These are phyloP conservation scores for Calidris pygmaea DNA, from an alignment of 2,113 vertebrate genomes.

Conservation along the genomic window DNA sequence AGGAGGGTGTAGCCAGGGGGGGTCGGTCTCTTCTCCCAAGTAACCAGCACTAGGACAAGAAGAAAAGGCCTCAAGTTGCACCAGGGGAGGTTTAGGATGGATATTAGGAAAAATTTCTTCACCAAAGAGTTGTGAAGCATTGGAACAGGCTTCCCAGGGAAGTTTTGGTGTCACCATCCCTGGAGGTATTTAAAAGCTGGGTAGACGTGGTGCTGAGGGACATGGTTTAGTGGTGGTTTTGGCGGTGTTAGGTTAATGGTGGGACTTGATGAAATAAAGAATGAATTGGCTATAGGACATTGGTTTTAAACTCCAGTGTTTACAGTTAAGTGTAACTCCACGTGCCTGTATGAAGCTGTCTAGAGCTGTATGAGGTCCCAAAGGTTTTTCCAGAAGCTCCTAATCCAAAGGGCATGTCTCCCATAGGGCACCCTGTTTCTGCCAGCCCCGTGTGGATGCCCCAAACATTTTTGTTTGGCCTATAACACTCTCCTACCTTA, in stretches of 20 bases:
- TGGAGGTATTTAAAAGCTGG: no score
- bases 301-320: neutral
- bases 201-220: no score
- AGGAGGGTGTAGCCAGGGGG: neutral
- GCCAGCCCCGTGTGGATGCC: neutral
- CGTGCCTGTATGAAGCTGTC: neutral
- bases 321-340: neutral
- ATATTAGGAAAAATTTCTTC: neutral
- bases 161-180: no score
- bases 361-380: neutral
- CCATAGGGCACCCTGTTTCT: neutral
- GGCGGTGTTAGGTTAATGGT: no score
- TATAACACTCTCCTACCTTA: fast-evolving
- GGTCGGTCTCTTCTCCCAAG: neutral
- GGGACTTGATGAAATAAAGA: neutral
- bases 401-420: neutral
- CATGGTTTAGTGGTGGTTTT: no score
- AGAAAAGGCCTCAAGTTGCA: neutral
- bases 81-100: neutral
- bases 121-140: no score
- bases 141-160: no score
- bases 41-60: neutral
- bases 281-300: neutral
- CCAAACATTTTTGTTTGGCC: neutral
- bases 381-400: neutral